These are phyloP conservation scores for Cardinalis cardinalis DNA, from an alignment of 2,113 vertebrate species.

Conservation along the genomic window DNA sequence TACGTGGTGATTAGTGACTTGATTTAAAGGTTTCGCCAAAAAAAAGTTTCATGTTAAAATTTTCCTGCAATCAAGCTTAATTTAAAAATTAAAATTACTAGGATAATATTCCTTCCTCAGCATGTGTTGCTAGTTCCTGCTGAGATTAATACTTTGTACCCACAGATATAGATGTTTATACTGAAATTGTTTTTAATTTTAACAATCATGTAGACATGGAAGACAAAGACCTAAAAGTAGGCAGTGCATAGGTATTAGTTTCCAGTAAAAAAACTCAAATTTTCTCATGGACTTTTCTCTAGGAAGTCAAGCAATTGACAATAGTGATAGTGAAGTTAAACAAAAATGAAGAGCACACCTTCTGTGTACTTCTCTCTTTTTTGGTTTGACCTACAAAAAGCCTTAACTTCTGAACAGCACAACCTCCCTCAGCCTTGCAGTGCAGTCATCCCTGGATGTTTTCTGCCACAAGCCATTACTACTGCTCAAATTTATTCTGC, in stretches of 20 bases:
- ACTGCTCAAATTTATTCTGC: background rate
- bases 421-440: background rate
- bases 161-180: background rate
- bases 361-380: background rate
- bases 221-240: background rate
- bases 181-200: background rate
- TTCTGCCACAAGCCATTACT: background rate
- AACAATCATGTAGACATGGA: background rate
- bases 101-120: background rate
- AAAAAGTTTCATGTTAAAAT: background rate
- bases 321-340: background rate
- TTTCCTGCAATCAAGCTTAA: background rate
- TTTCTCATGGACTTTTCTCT: background rate
- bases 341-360: background rate
- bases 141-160: background rate
- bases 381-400: background rate
- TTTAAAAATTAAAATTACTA: background rate
- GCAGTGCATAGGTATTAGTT: background rate
- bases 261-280: accelerated
- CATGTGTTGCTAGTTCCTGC: background rate
- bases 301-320: background rate
- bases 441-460: background rate
- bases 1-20: background rate
- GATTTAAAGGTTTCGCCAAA: background rate
- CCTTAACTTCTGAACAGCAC: background rate